Percentiles rank a stretch among this genome's conserved stretches.
These are phyloP conservation scores for Pachydiplax longipennis DNA, from an alignment of 2,888 invertebrate species.

Conservation along the genomic window DNA sequence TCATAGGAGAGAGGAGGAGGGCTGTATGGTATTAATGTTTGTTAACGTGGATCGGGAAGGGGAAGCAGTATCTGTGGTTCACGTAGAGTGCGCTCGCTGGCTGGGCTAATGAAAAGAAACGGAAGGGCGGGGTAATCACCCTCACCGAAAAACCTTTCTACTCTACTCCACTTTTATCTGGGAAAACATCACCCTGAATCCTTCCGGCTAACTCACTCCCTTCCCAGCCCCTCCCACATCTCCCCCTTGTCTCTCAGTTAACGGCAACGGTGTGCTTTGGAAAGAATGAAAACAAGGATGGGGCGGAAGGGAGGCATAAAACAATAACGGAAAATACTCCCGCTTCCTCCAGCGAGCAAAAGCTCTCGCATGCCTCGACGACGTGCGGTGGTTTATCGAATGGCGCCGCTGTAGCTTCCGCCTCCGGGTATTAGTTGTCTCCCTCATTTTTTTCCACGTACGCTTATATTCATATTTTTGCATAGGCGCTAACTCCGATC, in stretches of 20 bases:
- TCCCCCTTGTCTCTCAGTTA: not conserved
- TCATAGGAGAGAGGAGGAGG: no score
- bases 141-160: not conserved
- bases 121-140: not conserved
- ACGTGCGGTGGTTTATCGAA: not conserved
- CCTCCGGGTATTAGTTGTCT: not conserved
- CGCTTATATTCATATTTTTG: not conserved
- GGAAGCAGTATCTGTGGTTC: constrained; percentile 9
- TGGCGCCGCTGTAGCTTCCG: not conserved
- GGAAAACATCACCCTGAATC: constrained; percentile 40
- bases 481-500: not conserved
- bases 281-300: constrained; percentile 1
- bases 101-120: constrained; percentile 38
- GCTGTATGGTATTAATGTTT: constrained; percentile 18
- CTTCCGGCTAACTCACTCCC: constrained; percentile 14
- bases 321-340: constrained; percentile 19
- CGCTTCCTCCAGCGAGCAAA: not conserved
- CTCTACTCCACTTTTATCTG: constrained; percentile 29
- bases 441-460: not conserved
- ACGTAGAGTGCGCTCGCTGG: not conserved
- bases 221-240: not conserved
- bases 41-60: not conserved
- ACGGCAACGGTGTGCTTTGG: not conserved
- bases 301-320: not conserved
- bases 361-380: not conserved